phyloP scores from a whole-genome alignment of 2,888 invertebrate genomes.

The Thera obeliscata region DNA sequence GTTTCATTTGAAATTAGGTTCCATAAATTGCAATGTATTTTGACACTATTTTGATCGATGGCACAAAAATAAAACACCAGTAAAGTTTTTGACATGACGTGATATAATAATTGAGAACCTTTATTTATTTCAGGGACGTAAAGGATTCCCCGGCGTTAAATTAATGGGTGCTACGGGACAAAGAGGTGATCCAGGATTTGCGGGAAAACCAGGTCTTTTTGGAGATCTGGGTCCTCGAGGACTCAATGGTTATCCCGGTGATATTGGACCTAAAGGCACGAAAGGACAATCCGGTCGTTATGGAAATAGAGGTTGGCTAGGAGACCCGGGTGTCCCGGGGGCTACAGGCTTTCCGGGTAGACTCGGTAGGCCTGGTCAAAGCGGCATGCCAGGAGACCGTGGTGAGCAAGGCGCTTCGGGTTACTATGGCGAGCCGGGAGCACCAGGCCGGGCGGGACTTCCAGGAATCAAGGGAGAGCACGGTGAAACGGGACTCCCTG shows the following conservation, averaged over 20 bases:
- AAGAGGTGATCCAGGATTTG: slow-evolving; percentile 89
- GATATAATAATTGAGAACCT: neutral
- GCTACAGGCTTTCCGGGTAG: slow-evolving; percentile 73
- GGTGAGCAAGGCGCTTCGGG: slow-evolving; percentile 91
- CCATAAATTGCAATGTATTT: too few species aligned
- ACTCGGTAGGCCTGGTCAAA: slow-evolving; percentile 57
- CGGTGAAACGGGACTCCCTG: slow-evolving; percentile 57
- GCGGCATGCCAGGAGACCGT: slow-evolving; percentile 86
- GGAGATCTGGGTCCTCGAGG: slow-evolving; percentile 83
- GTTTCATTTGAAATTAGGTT: too few species aligned
- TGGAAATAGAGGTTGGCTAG: slow-evolving; percentile 68
- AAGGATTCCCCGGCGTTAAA: slow-evolving; percentile 66
- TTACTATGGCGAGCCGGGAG: slow-evolving; percentile 78
- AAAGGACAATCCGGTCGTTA: slow-evolving; percentile 82
- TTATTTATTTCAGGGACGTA: slow-evolving; percentile 65
- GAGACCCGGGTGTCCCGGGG: slow-evolving; percentile 70
- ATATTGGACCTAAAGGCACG: slow-evolving; percentile 77
- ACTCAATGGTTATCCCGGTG: slow-evolving; percentile 64
- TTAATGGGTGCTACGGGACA: slow-evolving; percentile 88
- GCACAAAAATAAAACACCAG: neutral
- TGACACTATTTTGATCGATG: neutral
- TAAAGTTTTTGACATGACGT: neutral
- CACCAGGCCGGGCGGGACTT: slow-evolving; percentile 50
- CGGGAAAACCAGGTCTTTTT: slow-evolving; percentile 86
- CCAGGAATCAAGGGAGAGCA: slow-evolving; percentile 57